Conservation (phyloP, 2,797 vertebrate genomes). For the Columba guinea region DNA sequence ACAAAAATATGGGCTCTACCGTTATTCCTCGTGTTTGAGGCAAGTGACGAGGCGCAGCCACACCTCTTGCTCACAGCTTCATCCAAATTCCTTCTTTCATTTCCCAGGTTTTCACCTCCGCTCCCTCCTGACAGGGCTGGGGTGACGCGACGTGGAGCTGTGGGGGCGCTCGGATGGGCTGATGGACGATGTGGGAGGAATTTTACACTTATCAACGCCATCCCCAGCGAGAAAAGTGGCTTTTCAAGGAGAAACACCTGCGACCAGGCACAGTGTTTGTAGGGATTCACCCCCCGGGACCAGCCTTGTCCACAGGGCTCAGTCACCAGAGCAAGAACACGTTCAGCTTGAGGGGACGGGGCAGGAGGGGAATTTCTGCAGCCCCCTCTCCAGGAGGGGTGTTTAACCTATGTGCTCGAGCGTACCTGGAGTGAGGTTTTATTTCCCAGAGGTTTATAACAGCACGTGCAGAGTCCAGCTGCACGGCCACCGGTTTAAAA, state of each 20-base stretch:
- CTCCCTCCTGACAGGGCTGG: background rate
- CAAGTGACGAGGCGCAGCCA: background rate
- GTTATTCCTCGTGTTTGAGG: background rate
- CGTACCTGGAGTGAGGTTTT: conserved; percentile 69
- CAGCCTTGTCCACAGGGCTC: conserved; percentile 55
- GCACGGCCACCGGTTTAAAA: conserved; percentile 15
- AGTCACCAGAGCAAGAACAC: background rate
- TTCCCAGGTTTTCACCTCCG: background rate
- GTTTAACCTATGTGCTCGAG: conserved; percentile 24
- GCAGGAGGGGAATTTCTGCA: background rate
- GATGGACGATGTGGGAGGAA: background rate
- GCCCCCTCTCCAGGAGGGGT: conserved; percentile 68
- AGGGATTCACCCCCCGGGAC: background rate
- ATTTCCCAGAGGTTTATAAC: conserved; percentile 59
- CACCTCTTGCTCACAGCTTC: conserved; percentile 5
- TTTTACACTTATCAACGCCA: background rate
- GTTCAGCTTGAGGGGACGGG: background rate
- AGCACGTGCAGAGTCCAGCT: conserved; percentile 56
- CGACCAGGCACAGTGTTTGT: conserved; percentile 60
- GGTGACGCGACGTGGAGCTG: background rate
- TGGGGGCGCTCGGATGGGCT: background rate
- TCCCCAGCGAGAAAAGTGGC: background rate
- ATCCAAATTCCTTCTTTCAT: background rate
- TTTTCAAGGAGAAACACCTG: conserved; percentile 38
- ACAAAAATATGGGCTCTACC: conserved; percentile 68